phyloP scores from a whole-genome alignment of 2,797 vertebrate species.

The Mormyrus hasselquistii region DNA sequence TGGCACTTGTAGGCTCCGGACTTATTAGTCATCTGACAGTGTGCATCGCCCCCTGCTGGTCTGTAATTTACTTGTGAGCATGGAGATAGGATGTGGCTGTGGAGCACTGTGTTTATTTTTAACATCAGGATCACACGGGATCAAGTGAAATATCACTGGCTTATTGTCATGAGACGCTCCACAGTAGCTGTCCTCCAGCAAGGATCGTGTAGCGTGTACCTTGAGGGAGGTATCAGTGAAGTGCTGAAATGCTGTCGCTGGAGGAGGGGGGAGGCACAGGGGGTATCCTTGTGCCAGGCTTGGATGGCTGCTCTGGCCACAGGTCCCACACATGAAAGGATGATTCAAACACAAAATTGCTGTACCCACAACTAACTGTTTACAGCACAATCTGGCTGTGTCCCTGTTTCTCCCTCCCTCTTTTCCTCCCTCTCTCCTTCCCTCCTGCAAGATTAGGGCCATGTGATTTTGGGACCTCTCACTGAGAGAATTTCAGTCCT shows the following conservation, averaged over 20 bases:
- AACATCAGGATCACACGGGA: not conserved
- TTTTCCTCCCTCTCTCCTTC: not conserved
- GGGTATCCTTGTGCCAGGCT: not conserved
- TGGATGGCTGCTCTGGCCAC: not conserved
- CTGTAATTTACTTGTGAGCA: not conserved
- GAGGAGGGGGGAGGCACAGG: not conserved
- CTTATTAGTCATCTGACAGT: not conserved
- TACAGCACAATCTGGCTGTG: not conserved
- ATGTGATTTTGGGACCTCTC: constrained; percentile 28
- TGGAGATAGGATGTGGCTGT: not conserved
- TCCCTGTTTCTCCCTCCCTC: not conserved
- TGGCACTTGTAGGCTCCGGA: not conserved
- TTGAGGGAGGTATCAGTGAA: not conserved
- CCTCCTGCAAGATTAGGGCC: constrained; percentile 25
- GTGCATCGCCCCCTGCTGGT: not conserved
- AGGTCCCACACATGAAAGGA: not conserved
- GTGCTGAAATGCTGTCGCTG: not conserved
- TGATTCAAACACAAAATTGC: not conserved
- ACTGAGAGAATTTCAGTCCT: constrained; percentile 24
- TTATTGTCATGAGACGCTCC: not conserved
- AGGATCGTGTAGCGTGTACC: not conserved
- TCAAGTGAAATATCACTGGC: not conserved
- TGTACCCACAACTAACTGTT: not conserved
- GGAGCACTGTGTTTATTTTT: not conserved
- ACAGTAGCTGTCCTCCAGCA: not conserved